Evolutionary conservation across 2,888 invertebrate genomes (phyloP).

Genomic region (Chrysolina oricalcia): DNA sequence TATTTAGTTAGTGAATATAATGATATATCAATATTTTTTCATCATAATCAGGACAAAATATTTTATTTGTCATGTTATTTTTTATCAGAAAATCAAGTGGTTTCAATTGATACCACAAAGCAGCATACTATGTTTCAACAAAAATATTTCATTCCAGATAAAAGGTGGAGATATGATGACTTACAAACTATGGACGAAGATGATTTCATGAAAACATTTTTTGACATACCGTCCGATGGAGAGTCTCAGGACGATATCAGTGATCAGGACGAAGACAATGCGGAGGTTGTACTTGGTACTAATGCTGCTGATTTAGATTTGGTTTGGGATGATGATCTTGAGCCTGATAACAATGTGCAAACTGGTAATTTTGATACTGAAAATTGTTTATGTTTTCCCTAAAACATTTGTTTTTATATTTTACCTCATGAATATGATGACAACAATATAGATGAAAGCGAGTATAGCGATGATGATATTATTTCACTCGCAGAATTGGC

Average conservation of each 20-base stretch:
- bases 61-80: slow-evolving; percentile 3
- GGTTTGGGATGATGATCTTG: slow-evolving; percentile 6
- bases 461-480: slow-evolving; percentile 3
- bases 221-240: slow-evolving; percentile 2
- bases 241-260: background rate
- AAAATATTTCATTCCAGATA: slow-evolving; percentile 12
- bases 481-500: too few relatives aligned
- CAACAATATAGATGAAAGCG: slow-evolving; percentile 6
- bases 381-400: slow-evolving; percentile 6
- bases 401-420: slow-evolving; percentile 5
- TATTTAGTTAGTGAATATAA: background rate
- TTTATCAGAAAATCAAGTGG: slow-evolving; percentile 1
- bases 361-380: slow-evolving; percentile 3
- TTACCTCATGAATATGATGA: slow-evolving; percentile 13
- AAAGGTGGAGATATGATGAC: slow-evolving; percentile 3
- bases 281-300: slow-evolving; percentile 1
- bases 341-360: slow-evolving; percentile 5
- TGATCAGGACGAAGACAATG: background rate
- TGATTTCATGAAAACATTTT: slow-evolving; percentile 1
- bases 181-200: background rate
- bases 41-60: background rate
- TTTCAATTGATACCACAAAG: slow-evolving; percentile 12
- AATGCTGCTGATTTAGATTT: slow-evolving; percentile 9
- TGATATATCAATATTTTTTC: slow-evolving; percentile 6
- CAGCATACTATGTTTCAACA: background rate